These are phyloP conservation scores for Enteromius fasciolatus DNA, from an alignment of 2,797 vertebrate species.

Conservation along the genomic window DNA sequence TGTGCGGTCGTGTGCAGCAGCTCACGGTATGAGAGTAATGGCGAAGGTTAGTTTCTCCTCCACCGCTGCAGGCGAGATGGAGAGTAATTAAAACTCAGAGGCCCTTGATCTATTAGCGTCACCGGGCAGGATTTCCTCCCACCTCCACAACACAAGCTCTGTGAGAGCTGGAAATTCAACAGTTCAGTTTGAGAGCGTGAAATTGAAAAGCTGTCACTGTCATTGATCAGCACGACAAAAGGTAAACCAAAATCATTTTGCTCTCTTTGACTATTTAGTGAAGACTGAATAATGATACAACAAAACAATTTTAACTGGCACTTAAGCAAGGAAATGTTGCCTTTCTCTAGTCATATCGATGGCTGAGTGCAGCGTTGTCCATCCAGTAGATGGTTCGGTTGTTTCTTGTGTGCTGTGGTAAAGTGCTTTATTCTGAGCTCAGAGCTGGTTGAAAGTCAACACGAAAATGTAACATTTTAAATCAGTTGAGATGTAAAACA, in stretches of 20 bases:
- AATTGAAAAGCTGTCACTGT: conserved; percentile 34
- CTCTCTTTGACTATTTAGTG: neutral
- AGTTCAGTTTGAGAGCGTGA: neutral
- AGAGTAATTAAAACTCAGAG: conserved; percentile 7
- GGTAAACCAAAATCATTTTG: neutral
- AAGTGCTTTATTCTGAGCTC: no score
- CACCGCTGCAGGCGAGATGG: conserved; percentile 3
- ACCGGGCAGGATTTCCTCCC: neutral
- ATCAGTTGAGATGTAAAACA: neutral
- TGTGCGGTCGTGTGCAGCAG: neutral
- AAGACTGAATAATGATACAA: conserved; percentile 28
- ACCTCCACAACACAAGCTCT: neutral
- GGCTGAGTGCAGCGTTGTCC: neutral
- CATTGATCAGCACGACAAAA: conserved; percentile 17
- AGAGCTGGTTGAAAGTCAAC: neutral
- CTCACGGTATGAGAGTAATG: neutral
- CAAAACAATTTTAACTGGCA: neutral
- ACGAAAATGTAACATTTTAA: neutral
- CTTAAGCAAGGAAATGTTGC: neutral
- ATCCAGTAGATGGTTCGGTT: neutral
- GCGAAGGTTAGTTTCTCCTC: neutral
- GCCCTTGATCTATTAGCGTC: conserved; percentile 9
- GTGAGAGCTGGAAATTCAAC: neutral
- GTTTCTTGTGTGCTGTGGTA: neutral
- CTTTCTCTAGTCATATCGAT: neutral